phyloP scores from a whole-genome alignment of 2,113 vertebrate species.

The Eupsittula cactorum region DNA sequence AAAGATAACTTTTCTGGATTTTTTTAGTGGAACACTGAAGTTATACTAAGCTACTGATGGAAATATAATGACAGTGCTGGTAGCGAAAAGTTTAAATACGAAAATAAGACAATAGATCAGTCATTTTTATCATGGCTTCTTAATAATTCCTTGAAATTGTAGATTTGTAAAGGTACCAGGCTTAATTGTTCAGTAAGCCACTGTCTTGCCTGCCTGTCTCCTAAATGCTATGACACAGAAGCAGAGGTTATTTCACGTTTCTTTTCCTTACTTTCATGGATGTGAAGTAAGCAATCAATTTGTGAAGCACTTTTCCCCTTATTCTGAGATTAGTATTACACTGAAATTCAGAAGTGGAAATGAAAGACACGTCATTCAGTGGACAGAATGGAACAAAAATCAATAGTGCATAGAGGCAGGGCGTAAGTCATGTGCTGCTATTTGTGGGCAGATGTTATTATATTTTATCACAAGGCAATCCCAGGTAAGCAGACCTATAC shows the following conservation, averaged over 20 bases:
- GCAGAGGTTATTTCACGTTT: not conserved
- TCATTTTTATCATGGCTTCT: constrained; percentile 1
- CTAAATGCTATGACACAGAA: constrained; percentile 1
- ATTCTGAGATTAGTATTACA: not conserved
- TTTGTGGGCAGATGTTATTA: not conserved
- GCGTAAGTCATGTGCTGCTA: accelerated
- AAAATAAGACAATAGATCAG: not conserved
- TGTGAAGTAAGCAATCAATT: not conserved
- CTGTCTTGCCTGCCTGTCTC: not conserved
- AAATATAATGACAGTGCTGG: not conserved
- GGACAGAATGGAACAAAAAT: not conserved
- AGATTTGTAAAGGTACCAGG: not conserved
- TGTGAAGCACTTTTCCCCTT: not conserved
- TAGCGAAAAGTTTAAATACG: not conserved
- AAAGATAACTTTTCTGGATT: not conserved
- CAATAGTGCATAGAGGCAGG: not conserved
- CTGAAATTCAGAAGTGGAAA: not conserved
- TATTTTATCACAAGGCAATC: not conserved
- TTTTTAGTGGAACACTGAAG: not conserved
- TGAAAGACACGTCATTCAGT: not conserved
- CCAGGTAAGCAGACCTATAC: not conserved
- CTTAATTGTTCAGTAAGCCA: not conserved
- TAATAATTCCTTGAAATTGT: not conserved
- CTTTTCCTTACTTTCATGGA: not conserved
- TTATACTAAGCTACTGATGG: not conserved